A percentile compares a stretch with the other conserved stretches of the same genome.
Evolutionary conservation across 2,888 invertebrate species (phyloP).

Genomic region (Neuroscelio doddi): DNA sequence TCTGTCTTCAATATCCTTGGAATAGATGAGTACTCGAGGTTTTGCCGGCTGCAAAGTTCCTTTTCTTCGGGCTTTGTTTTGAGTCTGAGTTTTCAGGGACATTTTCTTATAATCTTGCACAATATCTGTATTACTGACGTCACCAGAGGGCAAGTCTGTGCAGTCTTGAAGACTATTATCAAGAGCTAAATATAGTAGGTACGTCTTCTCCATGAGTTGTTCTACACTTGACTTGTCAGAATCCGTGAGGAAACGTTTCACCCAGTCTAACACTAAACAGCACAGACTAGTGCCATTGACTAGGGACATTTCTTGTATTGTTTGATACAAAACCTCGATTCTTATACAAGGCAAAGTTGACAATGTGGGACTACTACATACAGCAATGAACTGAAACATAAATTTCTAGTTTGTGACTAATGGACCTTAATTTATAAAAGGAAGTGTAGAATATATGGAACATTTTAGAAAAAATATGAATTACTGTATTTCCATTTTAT

Average conservation of each 20-base stretch:
- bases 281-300: constrained; percentile 77
- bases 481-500: too few species aligned
- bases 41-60: constrained; percentile 75
- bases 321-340: constrained; percentile 84
- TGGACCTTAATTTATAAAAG: too few species aligned
- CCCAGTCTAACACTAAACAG: constrained; percentile 79
- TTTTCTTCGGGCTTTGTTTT: constrained; percentile 71
- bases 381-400: constrained; percentile 76
- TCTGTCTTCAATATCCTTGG: constrained; percentile 74
- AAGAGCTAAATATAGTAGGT: constrained; percentile 83
- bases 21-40: constrained; percentile 77
- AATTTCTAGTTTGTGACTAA: too few species aligned
- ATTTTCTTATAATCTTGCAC: constrained; percentile 83
- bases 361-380: constrained; percentile 78
- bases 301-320: constrained; percentile 78
- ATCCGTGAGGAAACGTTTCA: constrained; percentile 62
- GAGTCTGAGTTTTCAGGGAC: constrained; percentile 68
- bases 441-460: too few species aligned
- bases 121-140: constrained; percentile 81
- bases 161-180: constrained; percentile 87
- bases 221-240: constrained; percentile 61
- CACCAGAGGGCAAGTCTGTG: constrained; percentile 79
- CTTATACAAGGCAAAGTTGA: constrained; percentile 79
- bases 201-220: constrained; percentile 77
- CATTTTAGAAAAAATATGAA: too few species aligned